These are phyloP conservation scores for Gallinago nigripennis DNA, from an alignment of 2,797 vertebrate genomes.

Conservation along the genomic window DNA sequence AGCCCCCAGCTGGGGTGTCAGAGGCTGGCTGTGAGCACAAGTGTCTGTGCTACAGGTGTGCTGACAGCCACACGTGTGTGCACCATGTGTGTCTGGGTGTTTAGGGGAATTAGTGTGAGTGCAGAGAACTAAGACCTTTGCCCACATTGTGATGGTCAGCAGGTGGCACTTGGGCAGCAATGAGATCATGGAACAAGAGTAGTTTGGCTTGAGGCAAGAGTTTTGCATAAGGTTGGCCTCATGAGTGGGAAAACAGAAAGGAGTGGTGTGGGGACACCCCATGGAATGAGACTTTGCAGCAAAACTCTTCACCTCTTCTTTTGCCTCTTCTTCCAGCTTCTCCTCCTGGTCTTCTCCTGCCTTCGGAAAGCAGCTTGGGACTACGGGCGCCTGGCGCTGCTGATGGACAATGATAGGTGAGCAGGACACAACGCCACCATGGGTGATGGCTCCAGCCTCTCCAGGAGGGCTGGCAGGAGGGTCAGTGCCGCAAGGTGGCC, in stretches of 20 bases:
- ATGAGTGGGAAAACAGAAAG: not conserved
- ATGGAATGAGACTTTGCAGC: fast-evolving
- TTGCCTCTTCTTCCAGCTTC: slow-evolving; percentile 75
- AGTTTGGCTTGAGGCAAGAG: not conserved
- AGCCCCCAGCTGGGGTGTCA: not conserved
- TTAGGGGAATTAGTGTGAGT: not conserved
- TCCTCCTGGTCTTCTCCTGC: slow-evolving; percentile 92
- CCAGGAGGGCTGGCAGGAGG: not conserved
- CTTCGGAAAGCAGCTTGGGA: slow-evolving; percentile 98
- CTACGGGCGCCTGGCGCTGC: slow-evolving; percentile 92
- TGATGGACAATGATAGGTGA: slow-evolving; percentile 97
- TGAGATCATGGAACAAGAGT: not conserved
- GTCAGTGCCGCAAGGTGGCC: fast-evolving
- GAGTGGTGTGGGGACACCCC: not conserved
- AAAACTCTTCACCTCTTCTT: not conserved
- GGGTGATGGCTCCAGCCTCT: not conserved
- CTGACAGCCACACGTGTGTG: not conserved
- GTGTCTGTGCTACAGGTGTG: fast-evolving
- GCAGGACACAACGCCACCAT: not conserved
- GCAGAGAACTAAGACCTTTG: not conserved
- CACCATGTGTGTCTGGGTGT: not conserved
- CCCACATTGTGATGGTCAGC: not conserved
- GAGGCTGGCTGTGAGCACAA: not conserved
- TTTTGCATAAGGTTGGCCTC: not conserved
- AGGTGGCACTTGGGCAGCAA: not conserved